These are phyloP conservation scores for Alligator mississippiensis DNA, from an alignment of 2,113 vertebrate species.

Conservation along the genomic window DNA sequence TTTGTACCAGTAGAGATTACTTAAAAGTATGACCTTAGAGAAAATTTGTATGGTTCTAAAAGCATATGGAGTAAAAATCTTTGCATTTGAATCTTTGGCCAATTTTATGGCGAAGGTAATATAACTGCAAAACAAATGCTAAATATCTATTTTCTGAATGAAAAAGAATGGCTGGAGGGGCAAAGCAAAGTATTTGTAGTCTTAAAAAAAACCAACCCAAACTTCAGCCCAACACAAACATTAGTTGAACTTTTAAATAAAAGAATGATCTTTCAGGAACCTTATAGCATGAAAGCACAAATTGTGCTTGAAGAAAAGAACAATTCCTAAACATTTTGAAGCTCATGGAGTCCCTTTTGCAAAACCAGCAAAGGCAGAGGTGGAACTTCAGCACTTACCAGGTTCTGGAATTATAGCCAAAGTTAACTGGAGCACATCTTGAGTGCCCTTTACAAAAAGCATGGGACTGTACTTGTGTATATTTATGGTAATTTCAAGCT, in stretches of 20 bases:
- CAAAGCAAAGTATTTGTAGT: neutral
- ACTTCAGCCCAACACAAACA: neutral
- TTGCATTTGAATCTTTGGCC: neutral
- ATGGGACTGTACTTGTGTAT: neutral
- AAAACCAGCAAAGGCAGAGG: neutral
- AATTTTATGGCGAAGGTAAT: neutral
- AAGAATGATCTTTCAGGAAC: neutral
- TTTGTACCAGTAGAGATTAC: neutral
- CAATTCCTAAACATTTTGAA: too few relatives aligned
- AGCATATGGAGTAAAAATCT: neutral
- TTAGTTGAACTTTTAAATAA: rapidly evolving
- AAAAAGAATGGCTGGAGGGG: neutral
- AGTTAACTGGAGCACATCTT: neutral
- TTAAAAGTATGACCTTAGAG: neutral
- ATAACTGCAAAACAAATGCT: too few relatives aligned
- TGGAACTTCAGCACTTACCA: neutral
- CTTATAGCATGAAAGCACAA: rapidly evolving
- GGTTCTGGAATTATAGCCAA: neutral
- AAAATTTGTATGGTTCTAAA: neutral
- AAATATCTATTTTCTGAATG: too few relatives aligned
- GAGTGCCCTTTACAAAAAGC: neutral
- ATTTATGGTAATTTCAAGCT: rapidly evolving
- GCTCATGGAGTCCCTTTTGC: neutral
- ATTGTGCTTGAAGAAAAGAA: conserved; percentile 1
- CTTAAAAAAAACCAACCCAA: neutral